phyloP scores from a whole-genome alignment of 1,140 invertebrate species.

The Eubasilissa regina region DNA sequence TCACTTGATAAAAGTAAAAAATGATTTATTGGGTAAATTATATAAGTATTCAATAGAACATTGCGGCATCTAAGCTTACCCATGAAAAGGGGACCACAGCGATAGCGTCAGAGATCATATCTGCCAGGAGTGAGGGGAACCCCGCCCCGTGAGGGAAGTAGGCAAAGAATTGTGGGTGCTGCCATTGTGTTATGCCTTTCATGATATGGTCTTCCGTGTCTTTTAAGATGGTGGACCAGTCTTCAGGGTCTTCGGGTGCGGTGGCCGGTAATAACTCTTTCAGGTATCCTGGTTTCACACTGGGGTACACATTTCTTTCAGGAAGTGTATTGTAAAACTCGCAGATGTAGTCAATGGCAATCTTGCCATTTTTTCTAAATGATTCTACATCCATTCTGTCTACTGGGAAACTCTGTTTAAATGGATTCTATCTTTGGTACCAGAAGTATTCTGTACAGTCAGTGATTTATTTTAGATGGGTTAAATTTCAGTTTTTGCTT shows the following conservation, averaged over 20 bases:
- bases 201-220: conserved; percentile 94
- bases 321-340: conserved; percentile 87
- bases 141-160: conserved; percentile 97
- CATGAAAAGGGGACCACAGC: conserved; percentile 97
- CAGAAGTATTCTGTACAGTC: no score
- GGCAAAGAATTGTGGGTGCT: conserved; percentile 96
- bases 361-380: conserved; percentile 87
- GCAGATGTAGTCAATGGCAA: conserved; percentile 96
- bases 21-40: no score
- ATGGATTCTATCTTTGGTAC: background rate
- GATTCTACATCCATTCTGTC: conserved; percentile 86
- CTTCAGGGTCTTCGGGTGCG: conserved; percentile 86
- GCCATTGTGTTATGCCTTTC: conserved; percentile 97
- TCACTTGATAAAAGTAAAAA: no score
- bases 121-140: conserved; percentile 93
- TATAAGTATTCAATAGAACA: conserved; percentile 13
- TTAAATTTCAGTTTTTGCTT: no score
- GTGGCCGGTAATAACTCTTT: conserved; percentile 80
- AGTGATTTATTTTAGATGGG: no score
- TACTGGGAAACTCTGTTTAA: background rate
- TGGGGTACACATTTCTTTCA: conserved; percentile 84
- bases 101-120: conserved; percentile 93
- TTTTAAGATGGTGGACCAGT: conserved; percentile 88
- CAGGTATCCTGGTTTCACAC: conserved; percentile 90
- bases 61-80: conserved; percentile 78